Evolutionary conservation across 2,888 invertebrate genomes (phyloP), one percentile per base, ranked within the genome.

Genomic region (Peribatodes rhomboidaria): DNA sequence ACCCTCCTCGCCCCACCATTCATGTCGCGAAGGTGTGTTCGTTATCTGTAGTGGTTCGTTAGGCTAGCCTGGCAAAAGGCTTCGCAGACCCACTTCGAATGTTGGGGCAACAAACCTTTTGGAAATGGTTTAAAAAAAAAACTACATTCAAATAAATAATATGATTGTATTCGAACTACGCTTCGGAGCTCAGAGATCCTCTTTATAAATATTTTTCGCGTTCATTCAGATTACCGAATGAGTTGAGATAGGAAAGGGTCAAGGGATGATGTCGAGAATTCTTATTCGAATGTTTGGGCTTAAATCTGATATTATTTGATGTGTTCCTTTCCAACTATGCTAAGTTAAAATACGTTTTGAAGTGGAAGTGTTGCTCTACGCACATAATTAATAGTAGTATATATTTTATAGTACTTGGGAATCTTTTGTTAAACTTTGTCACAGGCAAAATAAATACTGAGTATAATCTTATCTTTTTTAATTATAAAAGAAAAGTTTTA

Each of bases 31-130:
- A 56, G 58, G 66, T 60, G 67, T 68, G 75, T 83, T 84, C 82
- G 80, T 84, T 86, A 84, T 83, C 85, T 84, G 72, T 77, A 82
- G 85, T 77, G 84, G 80, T 84, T 84, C 83, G 78, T 85, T 85
- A 85, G 77, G 78, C 80, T 70, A 55, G 67, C 71, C 75, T 73
- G 70, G 81, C 77, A 79, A 82, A 83, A 76, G 78, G 70, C 74
- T 27, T n/a, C 53, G 78, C 79, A 78, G 75, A 65, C 63, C 68
- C 67, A 54, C 74, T 73, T 70, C 73, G 68, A 71, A 69, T 68
- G 73, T 69, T 63, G 69, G 71, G 7, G 44, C 13, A 50, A 55
- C 14, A 56, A 10, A 57, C 44, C 53, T 42, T 47, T 49, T 53
- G 46, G 14, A 13, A 42, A 33, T 33, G 47, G 27, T 50, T 27